Percentiles rank a stretch among this genome's conserved stretches.
Conservation (phyloP, 2,888 invertebrate species). For the Rotaria magnacalcarata region DNA sequence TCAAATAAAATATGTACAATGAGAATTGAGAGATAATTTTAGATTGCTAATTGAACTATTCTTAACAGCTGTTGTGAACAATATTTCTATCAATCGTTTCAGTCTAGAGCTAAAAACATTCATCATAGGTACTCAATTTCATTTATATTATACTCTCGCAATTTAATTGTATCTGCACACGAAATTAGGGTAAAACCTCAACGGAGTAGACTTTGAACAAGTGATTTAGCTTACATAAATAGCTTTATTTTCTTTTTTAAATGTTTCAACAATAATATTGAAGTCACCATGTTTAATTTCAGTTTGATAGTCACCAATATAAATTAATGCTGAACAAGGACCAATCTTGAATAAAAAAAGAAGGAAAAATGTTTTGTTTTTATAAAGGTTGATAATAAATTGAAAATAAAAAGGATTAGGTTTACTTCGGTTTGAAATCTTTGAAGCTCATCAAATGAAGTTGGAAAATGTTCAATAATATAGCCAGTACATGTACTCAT, state of each 20-base stretch:
- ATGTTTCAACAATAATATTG: not conserved
- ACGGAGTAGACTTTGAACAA: too few species aligned
- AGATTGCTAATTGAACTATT: too few species aligned
- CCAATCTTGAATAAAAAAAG: not conserved
- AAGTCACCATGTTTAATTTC: not conserved
- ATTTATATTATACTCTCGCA: too few species aligned
- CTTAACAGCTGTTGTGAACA: too few species aligned
- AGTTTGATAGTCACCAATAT: not conserved
- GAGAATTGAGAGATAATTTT: too few species aligned
- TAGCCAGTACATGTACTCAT: slow-evolving; percentile 24
- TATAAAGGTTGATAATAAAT: too few species aligned
- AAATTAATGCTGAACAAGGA: slow-evolving; percentile 11
- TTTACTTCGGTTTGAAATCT: slow-evolving; percentile 3
- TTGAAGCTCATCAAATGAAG: not conserved
- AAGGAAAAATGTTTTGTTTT: not conserved
- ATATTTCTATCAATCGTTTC: too few species aligned
- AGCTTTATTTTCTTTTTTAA: not conserved
- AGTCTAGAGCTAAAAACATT: too few species aligned
- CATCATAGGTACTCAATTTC: too few species aligned
- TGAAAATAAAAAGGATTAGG: not conserved
- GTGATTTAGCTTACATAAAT: not conserved
- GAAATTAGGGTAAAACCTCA: too few species aligned
- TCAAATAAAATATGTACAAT: too few species aligned
- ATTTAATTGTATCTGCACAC: too few species aligned
- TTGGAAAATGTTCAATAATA: slow-evolving; percentile 24